A percentile compares a stretch with the other conserved stretches of the same genome.
Evolutionary conservation across 2,113 vertebrate species (phyloP).

Genomic region (Amblyopsis rosae): DNA sequence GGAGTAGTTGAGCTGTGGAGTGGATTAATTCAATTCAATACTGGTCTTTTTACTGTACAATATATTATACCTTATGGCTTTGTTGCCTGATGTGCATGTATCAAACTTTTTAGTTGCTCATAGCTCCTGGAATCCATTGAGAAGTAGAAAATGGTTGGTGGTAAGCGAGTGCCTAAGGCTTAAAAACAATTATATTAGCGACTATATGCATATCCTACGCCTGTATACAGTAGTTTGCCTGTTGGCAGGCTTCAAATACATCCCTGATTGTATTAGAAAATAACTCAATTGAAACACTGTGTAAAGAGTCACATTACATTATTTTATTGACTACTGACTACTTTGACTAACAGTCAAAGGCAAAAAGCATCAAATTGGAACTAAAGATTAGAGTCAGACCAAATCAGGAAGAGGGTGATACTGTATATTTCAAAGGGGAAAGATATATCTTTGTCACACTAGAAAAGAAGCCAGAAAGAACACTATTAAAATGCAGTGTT

Average conservation of each 20-base stretch:
- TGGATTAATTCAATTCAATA: conserved; percentile 21
- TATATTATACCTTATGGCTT: too few species aligned
- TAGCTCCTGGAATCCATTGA: too few species aligned
- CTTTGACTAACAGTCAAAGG: neutral
- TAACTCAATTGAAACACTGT: neutral
- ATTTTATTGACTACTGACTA: neutral
- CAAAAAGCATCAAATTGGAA: conserved; percentile 23
- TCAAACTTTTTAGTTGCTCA: too few species aligned
- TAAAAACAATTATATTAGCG: neutral
- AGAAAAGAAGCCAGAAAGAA: conserved; percentile 17
- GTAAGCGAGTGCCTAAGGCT: neutral
- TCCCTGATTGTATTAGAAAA: conserved; percentile 24
- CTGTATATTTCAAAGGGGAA: conserved; percentile 33
- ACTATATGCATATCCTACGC: neutral
- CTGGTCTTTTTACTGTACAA: neutral
- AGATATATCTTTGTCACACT: conserved; percentile 14
- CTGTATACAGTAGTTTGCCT: neutral
- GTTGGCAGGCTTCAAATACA: neutral
- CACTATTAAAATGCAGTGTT: conserved; percentile 9
- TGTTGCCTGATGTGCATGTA: too few species aligned
- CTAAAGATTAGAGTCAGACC: conserved; percentile 22
- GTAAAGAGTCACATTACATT: conserved; percentile 17
- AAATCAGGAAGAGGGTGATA: conserved; percentile 2
- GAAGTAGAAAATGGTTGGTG: neutral
- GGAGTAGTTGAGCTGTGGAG: conserved; percentile 48